Conservation (phyloP, 2,113 vertebrate genomes). For the Actinemys pallida region DNA sequence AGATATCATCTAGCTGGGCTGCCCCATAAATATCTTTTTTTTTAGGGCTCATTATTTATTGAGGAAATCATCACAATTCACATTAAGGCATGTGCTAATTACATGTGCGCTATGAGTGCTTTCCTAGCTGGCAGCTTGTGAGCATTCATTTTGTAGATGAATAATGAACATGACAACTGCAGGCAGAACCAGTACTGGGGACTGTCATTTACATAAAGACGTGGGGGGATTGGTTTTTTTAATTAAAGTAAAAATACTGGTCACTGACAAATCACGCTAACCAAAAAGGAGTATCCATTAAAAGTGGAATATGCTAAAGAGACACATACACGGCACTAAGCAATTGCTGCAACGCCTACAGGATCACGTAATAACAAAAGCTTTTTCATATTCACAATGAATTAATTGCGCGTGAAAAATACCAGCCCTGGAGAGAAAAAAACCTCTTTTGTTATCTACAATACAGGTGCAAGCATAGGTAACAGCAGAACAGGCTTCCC, state of each 20-base stretch:
- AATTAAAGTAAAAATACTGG: conserved; percentile 60
- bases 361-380: conserved; percentile 17
- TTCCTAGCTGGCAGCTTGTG: conserved; percentile 52
- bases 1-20: conserved; percentile 9
- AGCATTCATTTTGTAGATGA: conserved; percentile 52
- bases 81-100: conserved; percentile 58
- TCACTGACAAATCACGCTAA: neutral
- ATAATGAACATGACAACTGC: conserved; percentile 55
- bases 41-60: conserved; percentile 53
- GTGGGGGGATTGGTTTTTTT: conserved; percentile 38
- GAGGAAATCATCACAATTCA: conserved; percentile 47
- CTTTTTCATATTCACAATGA: neutral
- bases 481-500: neutral
- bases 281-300: conserved; percentile 56
- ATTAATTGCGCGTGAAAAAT: conserved; percentile 18
- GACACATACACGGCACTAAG: conserved; percentile 26
- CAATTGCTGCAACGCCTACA: neutral
- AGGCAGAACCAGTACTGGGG: conserved; percentile 29
- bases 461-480: neutral
- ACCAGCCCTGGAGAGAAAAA: neutral
- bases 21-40: conserved; percentile 14
- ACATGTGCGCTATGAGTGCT: conserved; percentile 35
- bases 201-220: conserved; percentile 49
- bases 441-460: neutral
- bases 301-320: conserved; percentile 30